phyloP scores from a whole-genome alignment of 2,113 vertebrate genomes.

The Gracilinanus agilis region DNA sequence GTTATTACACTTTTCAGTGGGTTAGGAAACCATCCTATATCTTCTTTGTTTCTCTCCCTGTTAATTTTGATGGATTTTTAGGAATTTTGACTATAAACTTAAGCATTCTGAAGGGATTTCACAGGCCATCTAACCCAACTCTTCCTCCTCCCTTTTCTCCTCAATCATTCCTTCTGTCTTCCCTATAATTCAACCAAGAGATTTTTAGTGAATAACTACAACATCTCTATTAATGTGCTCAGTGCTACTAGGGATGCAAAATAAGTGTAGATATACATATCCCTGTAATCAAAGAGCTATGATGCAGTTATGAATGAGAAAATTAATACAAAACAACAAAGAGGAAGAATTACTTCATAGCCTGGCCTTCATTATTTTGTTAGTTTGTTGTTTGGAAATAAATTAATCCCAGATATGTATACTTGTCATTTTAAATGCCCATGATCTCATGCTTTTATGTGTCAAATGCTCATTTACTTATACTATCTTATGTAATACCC shows the following conservation, averaged over 20 bases:
- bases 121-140: not conserved
- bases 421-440: slow-evolving; percentile 18
- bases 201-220: slow-evolving; percentile 75
- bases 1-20: slow-evolving; percentile 68
- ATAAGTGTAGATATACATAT: not conserved
- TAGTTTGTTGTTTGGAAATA: not conserved
- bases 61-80: slow-evolving; percentile 77
- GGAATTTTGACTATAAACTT: slow-evolving; percentile 75
- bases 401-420: not conserved
- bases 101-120: not conserved
- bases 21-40: slow-evolving; percentile 75
- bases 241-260: slow-evolving; percentile 55
- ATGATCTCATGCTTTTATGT: slow-evolving; percentile 37
- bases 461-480: not conserved
- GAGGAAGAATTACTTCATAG: not conserved
- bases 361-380: slow-evolving; percentile 27
- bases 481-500: not conserved
- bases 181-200: slow-evolving; percentile 73
- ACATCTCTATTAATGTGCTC: slow-evolving; percentile 63
- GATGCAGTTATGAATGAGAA: not conserved
- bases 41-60: slow-evolving; percentile 75
- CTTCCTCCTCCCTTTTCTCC: not conserved
- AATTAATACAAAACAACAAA: not conserved
- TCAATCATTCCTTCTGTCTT: not conserved
- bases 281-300: not conserved